Evolutionary conservation across 1,140 invertebrate species (phyloP).

Genomic region (Scylla paramamosain): DNA sequence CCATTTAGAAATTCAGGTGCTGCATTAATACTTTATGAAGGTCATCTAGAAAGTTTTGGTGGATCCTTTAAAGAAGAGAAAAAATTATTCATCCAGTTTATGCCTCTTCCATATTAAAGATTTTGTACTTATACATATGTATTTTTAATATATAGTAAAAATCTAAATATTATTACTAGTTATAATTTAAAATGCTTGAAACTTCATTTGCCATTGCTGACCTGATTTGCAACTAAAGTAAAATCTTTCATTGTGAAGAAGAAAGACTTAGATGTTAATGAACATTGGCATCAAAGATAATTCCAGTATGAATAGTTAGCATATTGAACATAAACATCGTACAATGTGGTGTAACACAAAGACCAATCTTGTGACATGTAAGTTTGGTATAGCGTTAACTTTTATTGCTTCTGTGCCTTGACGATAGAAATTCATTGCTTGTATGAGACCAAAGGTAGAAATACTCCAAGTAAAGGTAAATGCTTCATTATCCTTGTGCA

Average conservation of each 20-base stretch:
- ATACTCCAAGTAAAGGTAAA: slow-evolving; percentile 42
- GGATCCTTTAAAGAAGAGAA: too few species aligned
- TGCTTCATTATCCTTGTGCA: slow-evolving; percentile 25
- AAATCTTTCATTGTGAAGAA: neutral
- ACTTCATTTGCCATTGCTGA: neutral
- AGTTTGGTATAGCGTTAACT: slow-evolving; percentile 55
- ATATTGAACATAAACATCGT: neutral
- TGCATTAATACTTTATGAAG: too few species aligned
- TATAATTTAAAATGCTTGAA: neutral
- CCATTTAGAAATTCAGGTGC: too few species aligned
- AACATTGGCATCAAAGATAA: neutral
- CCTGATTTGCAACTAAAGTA: neutral
- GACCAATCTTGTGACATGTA: slow-evolving; percentile 30
- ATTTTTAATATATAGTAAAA: slow-evolving; percentile 25
- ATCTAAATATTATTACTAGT: neutral
- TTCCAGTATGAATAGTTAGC: neutral
- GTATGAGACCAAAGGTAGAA: slow-evolving; percentile 68
- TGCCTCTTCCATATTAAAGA: slow-evolving; percentile 4
- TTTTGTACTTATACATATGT: slow-evolving; percentile 17
- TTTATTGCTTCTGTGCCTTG: slow-evolving; percentile 75
- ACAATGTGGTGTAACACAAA: slow-evolving; percentile 4
- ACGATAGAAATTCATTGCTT: slow-evolving; percentile 60
- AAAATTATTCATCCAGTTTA: neutral
- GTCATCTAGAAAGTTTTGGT: too few species aligned
- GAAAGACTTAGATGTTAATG: neutral